These are phyloP conservation scores for Heteromyza rotundicornis DNA, from an alignment of 2,888 invertebrate species.

Conservation along the genomic window DNA sequence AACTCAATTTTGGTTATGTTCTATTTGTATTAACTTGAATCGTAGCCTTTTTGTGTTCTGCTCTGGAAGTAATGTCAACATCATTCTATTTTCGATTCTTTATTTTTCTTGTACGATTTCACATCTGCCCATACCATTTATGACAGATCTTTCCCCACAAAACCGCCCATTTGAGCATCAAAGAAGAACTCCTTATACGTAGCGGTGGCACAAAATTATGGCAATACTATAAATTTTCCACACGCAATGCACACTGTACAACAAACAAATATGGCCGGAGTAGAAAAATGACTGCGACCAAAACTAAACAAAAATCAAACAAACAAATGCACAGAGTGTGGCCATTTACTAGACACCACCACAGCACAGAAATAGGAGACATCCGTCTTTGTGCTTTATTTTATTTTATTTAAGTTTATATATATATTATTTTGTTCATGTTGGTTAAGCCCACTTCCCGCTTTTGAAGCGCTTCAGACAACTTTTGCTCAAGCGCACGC, in stretches of 20 bases:
- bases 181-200: not conserved
- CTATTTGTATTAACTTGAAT: too few species aligned
- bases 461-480: not conserved
- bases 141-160: not conserved
- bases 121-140: not conserved
- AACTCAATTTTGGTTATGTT: too few species aligned
- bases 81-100: too few species aligned
- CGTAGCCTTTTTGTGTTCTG: too few species aligned
- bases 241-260: not conserved
- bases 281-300: too few species aligned
- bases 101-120: not conserved
- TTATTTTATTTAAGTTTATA: not conserved
- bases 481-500: slow-evolving; percentile 2
- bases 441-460: slow-evolving; percentile 3
- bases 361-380: not conserved
- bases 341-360: too few species aligned
- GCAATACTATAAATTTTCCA: slow-evolving; percentile 1
- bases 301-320: not conserved
- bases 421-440: not conserved
- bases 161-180: not conserved
- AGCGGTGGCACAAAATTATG: not conserved
- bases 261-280: not conserved
- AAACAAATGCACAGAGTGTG: not conserved
- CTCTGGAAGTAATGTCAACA: not conserved
- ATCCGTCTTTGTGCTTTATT: not conserved